Evolutionary conservation across 1,140 invertebrate species (phyloP).

Genomic region (Drosophila kanapiae): DNA sequence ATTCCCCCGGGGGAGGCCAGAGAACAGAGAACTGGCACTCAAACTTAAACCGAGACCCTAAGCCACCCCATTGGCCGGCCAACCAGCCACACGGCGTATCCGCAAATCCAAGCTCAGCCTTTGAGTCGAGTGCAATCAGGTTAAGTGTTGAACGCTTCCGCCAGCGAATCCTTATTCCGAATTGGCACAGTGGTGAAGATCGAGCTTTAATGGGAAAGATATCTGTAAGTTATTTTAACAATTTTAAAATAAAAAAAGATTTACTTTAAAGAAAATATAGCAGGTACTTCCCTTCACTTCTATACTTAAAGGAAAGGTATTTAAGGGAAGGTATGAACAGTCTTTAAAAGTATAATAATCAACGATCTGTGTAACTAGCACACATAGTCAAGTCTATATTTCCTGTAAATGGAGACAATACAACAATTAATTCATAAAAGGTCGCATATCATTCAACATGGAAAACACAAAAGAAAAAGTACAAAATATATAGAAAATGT

Average conservation of each 20-base stretch:
- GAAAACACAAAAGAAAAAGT: background rate
- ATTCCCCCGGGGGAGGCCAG: conserved; percentile 15
- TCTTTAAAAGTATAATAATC: no score
- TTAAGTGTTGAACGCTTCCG: conserved; percentile 67
- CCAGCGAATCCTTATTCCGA: conserved; percentile 39
- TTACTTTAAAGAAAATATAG: no score
- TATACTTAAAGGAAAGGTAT: no score
- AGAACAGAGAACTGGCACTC: background rate
- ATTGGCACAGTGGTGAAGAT: conserved; percentile 18
- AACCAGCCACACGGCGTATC: conserved; percentile 35
- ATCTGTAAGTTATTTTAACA: background rate
- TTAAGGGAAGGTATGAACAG: no score
- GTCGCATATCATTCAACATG: background rate
- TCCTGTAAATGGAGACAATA: no score
- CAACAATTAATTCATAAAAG: no score
- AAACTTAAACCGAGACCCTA: conserved; percentile 6
- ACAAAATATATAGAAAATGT: no score
- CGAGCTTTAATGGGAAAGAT: no score
- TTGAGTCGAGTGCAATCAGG: conserved; percentile 64
- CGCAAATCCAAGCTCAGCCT: conserved; percentile 70
- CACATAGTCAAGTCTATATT: no score
- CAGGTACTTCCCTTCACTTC: no score
- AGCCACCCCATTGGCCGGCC: conserved; percentile 7
- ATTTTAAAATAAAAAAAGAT: background rate
- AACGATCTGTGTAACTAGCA: no score